Evolutionary conservation across 2,113 vertebrate species (phyloP), one percentile per base, ranked within the genome.

Genomic region (Falco punctatus): DNA sequence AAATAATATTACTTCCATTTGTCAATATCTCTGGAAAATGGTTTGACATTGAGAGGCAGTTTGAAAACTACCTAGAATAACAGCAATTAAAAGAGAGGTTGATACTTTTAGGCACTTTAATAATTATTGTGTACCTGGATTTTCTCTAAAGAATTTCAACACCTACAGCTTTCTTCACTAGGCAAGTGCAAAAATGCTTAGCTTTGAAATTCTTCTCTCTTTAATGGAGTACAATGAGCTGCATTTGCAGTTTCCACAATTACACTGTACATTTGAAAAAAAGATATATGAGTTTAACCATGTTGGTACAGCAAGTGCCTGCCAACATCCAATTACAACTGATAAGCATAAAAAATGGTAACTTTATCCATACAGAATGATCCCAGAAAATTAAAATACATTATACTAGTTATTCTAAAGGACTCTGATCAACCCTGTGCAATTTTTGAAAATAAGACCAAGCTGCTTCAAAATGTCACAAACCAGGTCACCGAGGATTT

Each of bases 131-230:
- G 93, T 96, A 94, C 81, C 92, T 94, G 91, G 94, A 88, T 88
- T 98, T 98, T 96, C 96, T 98, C 97, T 95, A 58, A 94, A 98
- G 94, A 96, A 95, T 94, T 96, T 97, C 86, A 96, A 86, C 95
- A 97, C 83, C 48, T 95, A 94, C 64, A 64, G 42, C 75, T 95
- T 97, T 98, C 48, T 93, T 87, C 57, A 74, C 32, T 87, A 97
- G 89, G 32, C 55, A 92, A 97, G 85, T 96, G 86, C 85, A 84
- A 86, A 96, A 98, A 42, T 87, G 83, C 16, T 92, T 82, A 94
- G 86, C 87, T 97, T 90, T 93, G 88, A 98, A 97, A 97, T 94
- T 96, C 59, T 94, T 97, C 87, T 92, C 55, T 95, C 79, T 74
- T 40, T 80, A 94, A 93, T 73, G 70, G 91, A 96, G 85, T 51